phyloP scores from a whole-genome alignment of 2,113 vertebrate genomes.

The Spea bombifrons region DNA sequence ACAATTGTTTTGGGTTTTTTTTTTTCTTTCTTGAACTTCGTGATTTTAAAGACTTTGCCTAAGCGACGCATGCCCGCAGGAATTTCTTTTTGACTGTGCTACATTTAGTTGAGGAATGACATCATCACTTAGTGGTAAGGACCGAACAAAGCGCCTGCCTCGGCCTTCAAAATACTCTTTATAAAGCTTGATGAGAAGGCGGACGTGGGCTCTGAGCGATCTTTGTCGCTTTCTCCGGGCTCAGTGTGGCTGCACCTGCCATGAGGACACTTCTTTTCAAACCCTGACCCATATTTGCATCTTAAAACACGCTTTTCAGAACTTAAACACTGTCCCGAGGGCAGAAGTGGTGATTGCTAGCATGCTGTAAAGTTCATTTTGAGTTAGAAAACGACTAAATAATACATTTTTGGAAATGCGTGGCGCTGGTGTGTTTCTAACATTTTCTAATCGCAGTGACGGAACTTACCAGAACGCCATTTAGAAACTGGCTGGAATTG shows the following conservation, averaged over 20 bases:
- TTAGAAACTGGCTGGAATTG: background rate
- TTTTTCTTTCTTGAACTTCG: constrained; percentile 22
- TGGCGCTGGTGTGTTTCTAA: background rate
- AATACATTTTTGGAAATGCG: constrained; percentile 1
- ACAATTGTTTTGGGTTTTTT: rapidly evolving
- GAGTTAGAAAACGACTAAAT: background rate
- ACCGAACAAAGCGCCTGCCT: constrained; percentile 55
- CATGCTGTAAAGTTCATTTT: background rate
- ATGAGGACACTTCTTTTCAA: constrained; percentile 50
- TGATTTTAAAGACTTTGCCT: constrained; percentile 35
- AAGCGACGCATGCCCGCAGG: background rate
- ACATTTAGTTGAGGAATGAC: constrained; percentile 47
- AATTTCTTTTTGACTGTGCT: constrained; percentile 50
- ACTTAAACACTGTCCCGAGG: background rate
- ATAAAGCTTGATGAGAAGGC: constrained; percentile 30
- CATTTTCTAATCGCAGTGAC: background rate
- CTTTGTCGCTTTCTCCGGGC: constrained; percentile 50
- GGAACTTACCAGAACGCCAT: background rate
- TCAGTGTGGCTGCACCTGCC: constrained; percentile 47
- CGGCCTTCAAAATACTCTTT: constrained; percentile 51
- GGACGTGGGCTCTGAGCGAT: constrained; percentile 49
- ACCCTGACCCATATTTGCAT: constrained; percentile 59
- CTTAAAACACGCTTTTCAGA: constrained; percentile 51
- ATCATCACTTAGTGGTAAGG: constrained; percentile 53
- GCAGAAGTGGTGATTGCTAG: background rate